Percentiles rank a stretch among this genome's conserved stretches.
These are phyloP conservation scores for Drosophila ananassae DNA, from an alignment of 1,140 invertebrate species.

Conservation along the genomic window DNA sequence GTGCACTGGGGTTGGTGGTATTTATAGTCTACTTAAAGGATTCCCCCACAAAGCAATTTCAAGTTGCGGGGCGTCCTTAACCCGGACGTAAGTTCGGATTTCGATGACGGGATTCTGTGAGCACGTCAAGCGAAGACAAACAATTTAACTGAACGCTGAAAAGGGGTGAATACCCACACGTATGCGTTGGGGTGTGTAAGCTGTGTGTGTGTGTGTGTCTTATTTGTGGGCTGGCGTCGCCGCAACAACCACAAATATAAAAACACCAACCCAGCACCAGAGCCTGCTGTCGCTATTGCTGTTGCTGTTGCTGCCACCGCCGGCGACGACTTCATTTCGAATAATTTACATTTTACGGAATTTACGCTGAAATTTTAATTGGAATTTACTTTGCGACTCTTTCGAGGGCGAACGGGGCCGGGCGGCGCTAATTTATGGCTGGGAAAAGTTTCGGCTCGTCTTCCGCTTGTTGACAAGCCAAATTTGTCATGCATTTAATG, in stretches of 20 bases:
- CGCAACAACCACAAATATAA: constrained; percentile 64
- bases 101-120: constrained; percentile 60
- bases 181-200: constrained; percentile 15
- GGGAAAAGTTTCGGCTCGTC: constrained; percentile 63
- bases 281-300: background rate
- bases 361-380: constrained; percentile 81
- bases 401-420: constrained; percentile 15
- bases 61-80: constrained; percentile 30
- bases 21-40: constrained; percentile 78
- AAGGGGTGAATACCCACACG: constrained; percentile 58
- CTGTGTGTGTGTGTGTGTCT: constrained; percentile 29
- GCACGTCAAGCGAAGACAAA: constrained; percentile 74
- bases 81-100: constrained; percentile 57
- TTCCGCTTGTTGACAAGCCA: constrained; percentile 75
- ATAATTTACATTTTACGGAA: constrained; percentile 82
- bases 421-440: constrained; percentile 59
- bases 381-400: constrained; percentile 78
- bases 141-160: constrained; percentile 65
- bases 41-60: constrained; percentile 72
- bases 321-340: constrained; percentile 71
- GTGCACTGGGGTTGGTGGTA: constrained; percentile 36
- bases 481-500: constrained; percentile 79
- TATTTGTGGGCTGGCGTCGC: constrained; percentile 50
- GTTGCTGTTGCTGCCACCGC: constrained; percentile 12
- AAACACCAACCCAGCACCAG: constrained; percentile 38